Percentiles rank a stretch among this genome's conserved stretches.
These are phyloP conservation scores for Eristalis pertinax DNA, from an alignment of 2,888 invertebrate genomes.

Conservation along the genomic window DNA sequence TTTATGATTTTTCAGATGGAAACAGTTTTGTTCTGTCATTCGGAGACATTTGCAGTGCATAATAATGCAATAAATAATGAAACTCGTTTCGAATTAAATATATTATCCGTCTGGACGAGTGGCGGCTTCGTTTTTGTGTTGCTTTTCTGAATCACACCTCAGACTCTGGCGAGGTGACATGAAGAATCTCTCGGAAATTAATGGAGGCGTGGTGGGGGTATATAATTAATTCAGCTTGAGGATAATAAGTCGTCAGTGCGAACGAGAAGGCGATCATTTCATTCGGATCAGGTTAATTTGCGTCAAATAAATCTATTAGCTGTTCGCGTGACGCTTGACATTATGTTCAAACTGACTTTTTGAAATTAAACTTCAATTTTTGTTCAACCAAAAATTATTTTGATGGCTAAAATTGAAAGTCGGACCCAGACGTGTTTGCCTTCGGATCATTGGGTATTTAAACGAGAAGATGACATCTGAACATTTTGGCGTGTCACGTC, in stretches of 20 bases:
- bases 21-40: slow-evolving; percentile 59
- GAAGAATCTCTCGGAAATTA: not conserved
- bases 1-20: slow-evolving; percentile 48
- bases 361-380: not conserved
- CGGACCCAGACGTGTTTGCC: too few relatives aligned
- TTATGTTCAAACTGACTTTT: not conserved
- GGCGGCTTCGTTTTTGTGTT: not conserved
- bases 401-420: not conserved
- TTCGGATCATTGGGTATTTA: too few relatives aligned
- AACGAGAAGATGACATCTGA: too few relatives aligned
- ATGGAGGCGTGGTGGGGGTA: not conserved
- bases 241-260: not conserved
- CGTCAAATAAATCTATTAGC: not conserved
- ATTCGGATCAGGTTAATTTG: not conserved
- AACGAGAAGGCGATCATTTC: not conserved
- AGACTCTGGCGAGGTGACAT: not conserved
- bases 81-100: slow-evolving; percentile 64
- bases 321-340: not conserved
- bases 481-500: too few relatives aligned
- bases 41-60: slow-evolving; percentile 63
- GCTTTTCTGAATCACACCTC: not conserved
- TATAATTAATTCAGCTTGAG: not conserved
- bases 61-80: slow-evolving; percentile 67
- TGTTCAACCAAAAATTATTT: not conserved
- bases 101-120: slow-evolving; percentile 41